Percentiles rank a stretch among this genome's conserved stretches.
These are phyloP conservation scores for Rhyacophila evoluta DNA, from an alignment of 2,888 invertebrate species.

Conservation along the genomic window DNA sequence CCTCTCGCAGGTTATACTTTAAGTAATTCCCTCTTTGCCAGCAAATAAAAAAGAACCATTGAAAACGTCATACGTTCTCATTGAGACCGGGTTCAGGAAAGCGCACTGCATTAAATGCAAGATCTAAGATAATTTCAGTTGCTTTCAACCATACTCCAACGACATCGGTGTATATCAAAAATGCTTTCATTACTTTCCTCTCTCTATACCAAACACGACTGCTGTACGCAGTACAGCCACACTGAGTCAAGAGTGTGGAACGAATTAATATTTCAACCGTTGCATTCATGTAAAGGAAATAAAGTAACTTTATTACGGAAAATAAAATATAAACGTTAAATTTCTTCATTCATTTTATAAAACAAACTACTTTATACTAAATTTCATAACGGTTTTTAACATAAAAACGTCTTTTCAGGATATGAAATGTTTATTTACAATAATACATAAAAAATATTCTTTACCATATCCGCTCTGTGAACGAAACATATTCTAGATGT, in stretches of 20 bases:
- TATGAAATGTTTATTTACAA: too few relatives aligned
- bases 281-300: background rate
- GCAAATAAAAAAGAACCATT: slow-evolving; percentile 11
- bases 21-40: slow-evolving; percentile 5
- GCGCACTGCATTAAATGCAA: slow-evolving; percentile 44
- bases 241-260: slow-evolving; percentile 1
- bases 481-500: too few relatives aligned
- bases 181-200: background rate
- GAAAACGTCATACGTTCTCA: slow-evolving; percentile 13
- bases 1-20: background rate
- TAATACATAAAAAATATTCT: too few relatives aligned
- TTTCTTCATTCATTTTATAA: too few relatives aligned
- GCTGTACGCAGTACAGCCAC: background rate
- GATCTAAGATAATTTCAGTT: slow-evolving; percentile 53
- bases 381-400: too few relatives aligned
- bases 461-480: too few relatives aligned
- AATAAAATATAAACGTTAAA: background rate
- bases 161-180: slow-evolving; percentile 4
- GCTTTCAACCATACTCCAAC: slow-evolving; percentile 41
- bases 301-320: background rate
- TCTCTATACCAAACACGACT: background rate
- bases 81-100: slow-evolving; percentile 12
- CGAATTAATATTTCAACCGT: slow-evolving; percentile 5
- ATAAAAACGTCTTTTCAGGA: too few relatives aligned
- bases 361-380: too few relatives aligned